Evolutionary conservation across 2,888 invertebrate genomes (phyloP).

Genomic region (Orchesellides sinensis): DNA sequence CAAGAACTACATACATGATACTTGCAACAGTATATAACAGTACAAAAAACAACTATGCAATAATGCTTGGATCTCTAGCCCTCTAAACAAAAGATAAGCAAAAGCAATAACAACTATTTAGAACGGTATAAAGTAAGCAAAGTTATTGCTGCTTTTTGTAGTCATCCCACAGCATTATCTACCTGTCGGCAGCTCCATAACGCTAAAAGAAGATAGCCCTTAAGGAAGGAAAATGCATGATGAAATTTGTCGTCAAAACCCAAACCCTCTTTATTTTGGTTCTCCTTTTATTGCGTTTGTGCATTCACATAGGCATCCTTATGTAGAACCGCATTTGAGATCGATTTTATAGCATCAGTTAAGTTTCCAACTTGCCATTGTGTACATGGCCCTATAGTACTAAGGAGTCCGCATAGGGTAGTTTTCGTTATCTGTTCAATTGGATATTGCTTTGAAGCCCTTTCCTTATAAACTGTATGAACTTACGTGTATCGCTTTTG

Average conservation of each 20-base stretch:
- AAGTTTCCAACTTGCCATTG: constrained; percentile 40
- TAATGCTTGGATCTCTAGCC: too few species aligned
- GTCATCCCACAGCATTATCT: constrained; percentile 36
- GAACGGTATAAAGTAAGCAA: not conserved
- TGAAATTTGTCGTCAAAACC: constrained; percentile 43
- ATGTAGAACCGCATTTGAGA: constrained; percentile 14
- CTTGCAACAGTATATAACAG: too few species aligned
- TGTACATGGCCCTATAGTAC: constrained; percentile 4
- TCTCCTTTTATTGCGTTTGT: too few species aligned
- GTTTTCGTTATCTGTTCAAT: constrained; percentile 50
- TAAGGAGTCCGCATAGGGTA: constrained; percentile 1
- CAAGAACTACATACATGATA: too few species aligned
- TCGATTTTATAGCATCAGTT: constrained; percentile 60
- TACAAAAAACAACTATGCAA: too few species aligned
- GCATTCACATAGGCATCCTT: too few species aligned
- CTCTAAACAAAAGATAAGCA: not conserved
- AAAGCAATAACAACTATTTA: not conserved
- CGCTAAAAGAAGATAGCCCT: constrained; percentile 8
- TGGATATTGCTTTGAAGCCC: constrained; percentile 28
- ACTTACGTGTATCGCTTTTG: too few species aligned
- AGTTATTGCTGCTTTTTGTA: constrained; percentile 1
- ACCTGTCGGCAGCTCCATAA: constrained; percentile 47
- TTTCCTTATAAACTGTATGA: too few species aligned
- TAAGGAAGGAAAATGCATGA: constrained; percentile 26
- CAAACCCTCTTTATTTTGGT: constrained; percentile 9